Evolutionary conservation across 2,113 vertebrate genomes (phyloP).

Genomic region (Regulus satrapa): DNA sequence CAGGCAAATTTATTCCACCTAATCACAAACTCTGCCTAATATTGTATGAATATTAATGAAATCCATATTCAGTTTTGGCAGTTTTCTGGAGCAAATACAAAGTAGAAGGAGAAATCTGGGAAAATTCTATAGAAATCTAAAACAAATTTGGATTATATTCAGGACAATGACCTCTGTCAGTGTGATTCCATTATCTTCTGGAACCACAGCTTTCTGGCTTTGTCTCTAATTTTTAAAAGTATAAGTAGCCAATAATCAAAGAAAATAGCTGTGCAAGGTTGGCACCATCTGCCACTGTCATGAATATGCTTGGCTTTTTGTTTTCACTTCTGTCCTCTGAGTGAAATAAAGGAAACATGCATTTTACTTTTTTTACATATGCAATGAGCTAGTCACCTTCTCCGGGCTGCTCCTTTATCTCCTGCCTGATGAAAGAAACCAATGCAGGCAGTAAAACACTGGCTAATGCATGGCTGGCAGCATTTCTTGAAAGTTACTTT

Average conservation of each 20-base stretch:
- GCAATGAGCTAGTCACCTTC: conserved; percentile 25
- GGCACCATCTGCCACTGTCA: conserved; percentile 30
- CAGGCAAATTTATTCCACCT: background rate
- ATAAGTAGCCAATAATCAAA: conserved; percentile 26
- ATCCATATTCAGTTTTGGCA: background rate
- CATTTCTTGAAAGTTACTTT: background rate
- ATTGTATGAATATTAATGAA: background rate
- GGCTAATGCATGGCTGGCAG: background rate
- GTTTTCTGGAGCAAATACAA: background rate
- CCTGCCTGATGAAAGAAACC: background rate
- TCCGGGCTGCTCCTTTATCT: background rate
- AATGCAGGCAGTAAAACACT: background rate
- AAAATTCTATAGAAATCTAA: background rate
- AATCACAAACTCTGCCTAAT: background rate
- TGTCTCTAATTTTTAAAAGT: conserved; percentile 39
- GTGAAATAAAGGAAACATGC: conserved; percentile 42
- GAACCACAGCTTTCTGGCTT: conserved; percentile 13
- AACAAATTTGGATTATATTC: background rate
- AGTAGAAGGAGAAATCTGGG: background rate
- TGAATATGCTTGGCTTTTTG: conserved; percentile 58
- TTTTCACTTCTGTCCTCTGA: conserved; percentile 58
- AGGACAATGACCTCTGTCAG: background rate
- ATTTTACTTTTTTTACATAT: conserved; percentile 36
- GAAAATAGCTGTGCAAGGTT: conserved; percentile 29
- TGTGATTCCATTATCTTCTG: background rate